Conservation (phyloP, 2,888 invertebrate species). For the Phrixothrix hirtus region DNA sequence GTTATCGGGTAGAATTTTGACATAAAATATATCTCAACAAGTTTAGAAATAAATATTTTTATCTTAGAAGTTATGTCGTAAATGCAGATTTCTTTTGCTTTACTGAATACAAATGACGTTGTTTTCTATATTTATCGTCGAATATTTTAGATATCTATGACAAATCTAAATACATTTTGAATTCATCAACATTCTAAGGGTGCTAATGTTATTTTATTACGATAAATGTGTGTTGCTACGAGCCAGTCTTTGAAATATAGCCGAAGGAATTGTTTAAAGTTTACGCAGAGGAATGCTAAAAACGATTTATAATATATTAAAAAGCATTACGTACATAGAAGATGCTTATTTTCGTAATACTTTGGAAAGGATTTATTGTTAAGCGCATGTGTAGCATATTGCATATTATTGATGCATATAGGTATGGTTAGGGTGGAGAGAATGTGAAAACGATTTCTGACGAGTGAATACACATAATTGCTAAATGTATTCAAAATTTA, state of each 20-base stretch:
- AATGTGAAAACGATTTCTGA: not conserved
- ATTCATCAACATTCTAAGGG: slow-evolving; percentile 5
- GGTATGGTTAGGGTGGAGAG: no score
- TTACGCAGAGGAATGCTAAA: slow-evolving; percentile 43
- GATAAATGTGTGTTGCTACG: slow-evolving; percentile 38
- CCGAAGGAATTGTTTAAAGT: slow-evolving; percentile 38
- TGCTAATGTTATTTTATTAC: slow-evolving; percentile 41
- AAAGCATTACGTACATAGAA: no score
- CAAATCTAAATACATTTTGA: slow-evolving; percentile 16
- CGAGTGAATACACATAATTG: no score
- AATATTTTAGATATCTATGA: slow-evolving; percentile 6
- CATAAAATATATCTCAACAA: slow-evolving; percentile 21
- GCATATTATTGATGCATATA: no score
- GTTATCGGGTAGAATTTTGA: slow-evolving; percentile 13
- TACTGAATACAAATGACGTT: slow-evolving; percentile 15
- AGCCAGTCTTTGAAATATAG: slow-evolving; percentile 40
- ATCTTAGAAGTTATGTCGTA: slow-evolving; percentile 15
- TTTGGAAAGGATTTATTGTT: no score
- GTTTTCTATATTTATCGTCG: slow-evolving; percentile 15
- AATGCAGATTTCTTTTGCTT: slow-evolving; percentile 15
- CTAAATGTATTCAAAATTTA: slow-evolving; percentile 1
- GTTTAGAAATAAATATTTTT: slow-evolving; percentile 22
- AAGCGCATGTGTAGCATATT: no score
- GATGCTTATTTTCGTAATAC: no score
- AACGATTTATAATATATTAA: slow-evolving; percentile 47